Percentiles rank a stretch among this genome's conserved stretches.
Evolutionary conservation across 2,888 invertebrate genomes (phyloP).

Genomic region (Gymnosoma rotundatum): DNA sequence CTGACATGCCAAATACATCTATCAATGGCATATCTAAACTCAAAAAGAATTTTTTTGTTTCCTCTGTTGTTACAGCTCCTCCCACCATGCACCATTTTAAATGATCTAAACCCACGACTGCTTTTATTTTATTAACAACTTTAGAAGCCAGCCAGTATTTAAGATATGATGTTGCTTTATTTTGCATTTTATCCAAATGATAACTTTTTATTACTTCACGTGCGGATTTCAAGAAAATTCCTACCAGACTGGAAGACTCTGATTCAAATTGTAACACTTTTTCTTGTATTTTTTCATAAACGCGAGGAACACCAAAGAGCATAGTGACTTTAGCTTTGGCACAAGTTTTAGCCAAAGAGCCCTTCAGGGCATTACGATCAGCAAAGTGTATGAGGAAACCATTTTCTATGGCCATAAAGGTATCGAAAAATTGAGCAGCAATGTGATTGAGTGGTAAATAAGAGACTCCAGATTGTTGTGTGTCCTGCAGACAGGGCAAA

Average conservation of each 20-base stretch:
- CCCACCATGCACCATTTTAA: conserved; percentile 88
- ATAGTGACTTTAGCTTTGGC: conserved; percentile 89
- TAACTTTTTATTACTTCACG: conserved; percentile 85
- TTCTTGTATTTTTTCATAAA: conserved; percentile 96
- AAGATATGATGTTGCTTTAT: conserved; percentile 44
- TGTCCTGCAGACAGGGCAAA: conserved; percentile 83
- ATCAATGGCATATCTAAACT: conserved; percentile 91
- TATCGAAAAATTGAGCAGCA: conserved; percentile 91
- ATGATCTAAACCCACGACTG: conserved; percentile 89
- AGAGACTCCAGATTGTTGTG: conserved; percentile 86
- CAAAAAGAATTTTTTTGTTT: conserved; percentile 92
- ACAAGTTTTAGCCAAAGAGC: conserved; percentile 88
- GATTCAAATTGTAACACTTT: conserved; percentile 89
- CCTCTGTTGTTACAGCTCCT: conserved; percentile 91
- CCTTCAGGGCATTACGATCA: conserved; percentile 93
- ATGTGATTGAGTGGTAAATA: conserved; percentile 95
- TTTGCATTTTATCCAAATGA: conserved; percentile 84
- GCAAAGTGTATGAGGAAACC: conserved; percentile 88
- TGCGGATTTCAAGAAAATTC: conserved; percentile 87
- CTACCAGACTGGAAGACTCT: conserved; percentile 86
- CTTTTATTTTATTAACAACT: conserved; percentile 89
- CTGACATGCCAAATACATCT: conserved; percentile 94
- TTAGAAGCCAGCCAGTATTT: conserved; percentile 82
- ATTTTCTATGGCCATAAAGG: conserved; percentile 83
- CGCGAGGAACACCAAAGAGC: conserved; percentile 93